Base-by-base conservation (phyloP, 2,113 vertebrate species). In the Stictonetta naevosa region DNA sequence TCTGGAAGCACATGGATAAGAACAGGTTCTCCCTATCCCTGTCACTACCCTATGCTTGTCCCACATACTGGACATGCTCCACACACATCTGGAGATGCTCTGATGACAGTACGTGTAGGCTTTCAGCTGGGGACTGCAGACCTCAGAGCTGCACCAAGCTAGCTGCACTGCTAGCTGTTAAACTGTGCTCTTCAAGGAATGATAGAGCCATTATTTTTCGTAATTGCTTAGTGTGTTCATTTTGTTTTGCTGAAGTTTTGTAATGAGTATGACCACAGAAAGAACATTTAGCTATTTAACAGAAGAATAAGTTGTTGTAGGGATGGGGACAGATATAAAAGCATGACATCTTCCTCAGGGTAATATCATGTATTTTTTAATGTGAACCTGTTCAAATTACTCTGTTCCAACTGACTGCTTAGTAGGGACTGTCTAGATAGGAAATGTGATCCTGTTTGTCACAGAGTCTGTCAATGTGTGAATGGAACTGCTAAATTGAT, bases 401-500 rank as follows among this genome's bases (percentile, higher is more conserved):
- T 58, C 67, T 71, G 73, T 33, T 91, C 7, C 8, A 94, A 80
- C 68, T 77, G 82, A 62, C 23, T 83, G 68, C 90, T 93, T 92
- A 81, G 55, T 84, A 71, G 66, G 82, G 77, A 22, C 31, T 82
- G 86, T 34, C 81, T 88, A 66, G 91, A 52, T 77, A 88, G 28
- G 79, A 96, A 96, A 97, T 76, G 72, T 77, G 83, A 96, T 90
- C 83, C 85, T 80, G 92, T 92, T 96, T 94, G 74, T 95, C 92
- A 84, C 80, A 91, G 92, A 83, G 31, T 81, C 81, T 95, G 88
- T 64, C 59, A 36, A 2, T 38, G 86, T 33, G 78, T 95, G 90
- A 97, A 93, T 74, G 62, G 74, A 97, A 83, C 86, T 53, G 72
- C 82, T 90, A 89, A 96, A 95, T 44, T 93, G 95, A 97, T 94